Conservation (phyloP, 2,797 vertebrate species). For the Scleropages formosus region DNA sequence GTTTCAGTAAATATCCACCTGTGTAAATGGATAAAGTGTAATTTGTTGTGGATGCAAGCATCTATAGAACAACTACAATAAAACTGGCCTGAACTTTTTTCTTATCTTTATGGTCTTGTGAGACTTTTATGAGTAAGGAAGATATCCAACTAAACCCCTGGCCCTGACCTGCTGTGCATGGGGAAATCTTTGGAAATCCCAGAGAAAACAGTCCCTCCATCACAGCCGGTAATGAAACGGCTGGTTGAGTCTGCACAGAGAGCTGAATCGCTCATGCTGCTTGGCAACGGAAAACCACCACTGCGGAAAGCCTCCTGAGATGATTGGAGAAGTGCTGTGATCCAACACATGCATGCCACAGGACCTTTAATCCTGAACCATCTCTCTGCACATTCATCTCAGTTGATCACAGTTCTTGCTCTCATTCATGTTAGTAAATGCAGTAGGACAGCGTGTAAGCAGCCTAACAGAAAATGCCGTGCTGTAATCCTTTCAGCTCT, state of each 20-base stretch:
- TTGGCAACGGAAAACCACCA: slow-evolving; percentile 65
- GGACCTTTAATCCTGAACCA: slow-evolving; percentile 50
- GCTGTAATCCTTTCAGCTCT: slow-evolving; percentile 35
- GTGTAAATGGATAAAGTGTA: too few species aligned
- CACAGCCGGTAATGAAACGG: slow-evolving; percentile 63
- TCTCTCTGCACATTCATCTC: slow-evolving; percentile 61
- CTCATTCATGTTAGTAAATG: slow-evolving; percentile 60
- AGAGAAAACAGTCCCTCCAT: slow-evolving; percentile 52
- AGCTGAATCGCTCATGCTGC: slow-evolving; percentile 72
- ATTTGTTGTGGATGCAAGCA: too few species aligned
- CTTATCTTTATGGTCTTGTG: too few species aligned
- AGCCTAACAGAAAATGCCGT: neutral
- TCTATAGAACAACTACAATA: too few species aligned
- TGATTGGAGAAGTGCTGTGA: slow-evolving; percentile 63
- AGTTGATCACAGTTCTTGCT: slow-evolving; percentile 60
- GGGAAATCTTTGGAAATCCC: neutral
- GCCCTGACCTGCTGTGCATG: too few species aligned
- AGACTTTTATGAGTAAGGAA: too few species aligned
- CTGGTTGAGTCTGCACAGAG: slow-evolving; percentile 56
- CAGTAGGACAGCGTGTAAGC: neutral
- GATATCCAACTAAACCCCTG: too few species aligned
- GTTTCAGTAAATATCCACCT: too few species aligned
- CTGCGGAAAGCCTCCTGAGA: slow-evolving; percentile 60
- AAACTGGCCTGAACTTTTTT: too few species aligned
- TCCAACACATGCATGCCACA: slow-evolving; percentile 48